Evolutionary conservation across 2,888 invertebrate genomes (phyloP).

Genomic region (Cheilosia soror): DNA sequence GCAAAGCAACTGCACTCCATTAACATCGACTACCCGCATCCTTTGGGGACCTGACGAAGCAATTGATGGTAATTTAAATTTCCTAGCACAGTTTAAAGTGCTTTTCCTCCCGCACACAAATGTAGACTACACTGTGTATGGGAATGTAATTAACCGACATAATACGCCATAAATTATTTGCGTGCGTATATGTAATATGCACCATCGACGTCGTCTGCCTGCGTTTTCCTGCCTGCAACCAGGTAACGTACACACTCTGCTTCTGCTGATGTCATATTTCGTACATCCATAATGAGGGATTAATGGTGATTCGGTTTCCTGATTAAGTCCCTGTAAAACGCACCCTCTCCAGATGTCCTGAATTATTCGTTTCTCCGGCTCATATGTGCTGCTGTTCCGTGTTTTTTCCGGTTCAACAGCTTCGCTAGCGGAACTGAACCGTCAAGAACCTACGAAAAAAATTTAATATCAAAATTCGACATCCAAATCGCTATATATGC

Average conservation of each 20-base stretch:
- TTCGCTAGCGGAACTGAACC: constrained; percentile 12
- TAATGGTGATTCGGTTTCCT: constrained; percentile 56
- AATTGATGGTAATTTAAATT: constrained; percentile 65
- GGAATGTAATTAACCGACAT: constrained; percentile 60
- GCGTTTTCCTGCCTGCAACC: constrained; percentile 15
- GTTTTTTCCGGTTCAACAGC: constrained; percentile 13
- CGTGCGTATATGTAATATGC: constrained; percentile 45
- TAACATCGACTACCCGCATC: constrained; percentile 39
- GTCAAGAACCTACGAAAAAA: constrained; percentile 12
- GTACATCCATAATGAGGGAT: constrained; percentile 65
- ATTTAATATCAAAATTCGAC: constrained; percentile 60
- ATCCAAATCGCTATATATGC: constrained; percentile 31
- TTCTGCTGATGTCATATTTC: neutral
- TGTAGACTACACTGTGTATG: neutral
- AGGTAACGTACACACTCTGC: constrained; percentile 29
- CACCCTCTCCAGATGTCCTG: constrained; percentile 40
- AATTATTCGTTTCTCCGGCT: constrained; percentile 20
- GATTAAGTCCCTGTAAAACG: constrained; percentile 56
- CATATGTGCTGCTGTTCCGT: neutral
- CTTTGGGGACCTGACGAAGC: constrained; percentile 44
- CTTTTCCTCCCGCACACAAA: constrained; percentile 24
- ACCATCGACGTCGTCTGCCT: constrained; percentile 10
- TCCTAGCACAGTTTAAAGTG: constrained; percentile 51
- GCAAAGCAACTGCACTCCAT: constrained; percentile 51
- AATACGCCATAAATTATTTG: constrained; percentile 61